Base-by-base conservation (phyloP, 1,140 invertebrate genomes). In the Eriocheir sinensis region DNA sequence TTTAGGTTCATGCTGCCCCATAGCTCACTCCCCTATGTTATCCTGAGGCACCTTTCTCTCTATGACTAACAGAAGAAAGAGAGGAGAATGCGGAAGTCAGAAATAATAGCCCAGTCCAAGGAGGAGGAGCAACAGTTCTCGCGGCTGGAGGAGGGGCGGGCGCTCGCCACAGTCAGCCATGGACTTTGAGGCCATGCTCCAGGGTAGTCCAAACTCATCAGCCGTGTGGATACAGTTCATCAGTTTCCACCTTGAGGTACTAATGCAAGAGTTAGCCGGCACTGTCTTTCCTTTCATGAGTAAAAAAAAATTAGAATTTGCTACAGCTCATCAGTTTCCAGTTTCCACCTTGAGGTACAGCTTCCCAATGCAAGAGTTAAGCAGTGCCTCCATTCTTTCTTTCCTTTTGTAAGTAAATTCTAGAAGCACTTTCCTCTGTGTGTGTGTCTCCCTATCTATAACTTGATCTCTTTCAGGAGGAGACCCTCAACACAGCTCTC, bases 201-300 rank as follows among this genome's bases (percentile, higher is more conserved):
- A 99, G 0, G 97, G 98, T 0, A 98, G 98, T 95, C 99, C 99
- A 0, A 98, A 99, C 96, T 98, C 97, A 96, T 99, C 99, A 12
- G 97, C 98, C 95, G 96, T 98, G 48, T 99, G 99, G 99, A 97
- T 99, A 15, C 97, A 98, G 86, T 99, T 99, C 96, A 99, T 99
- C 97, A 98, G 98, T 0, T 98, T 98, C 96, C 98, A 99, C 96
- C 96, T 99, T 60, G 98, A 98, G 97, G 97, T 98, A 95, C 92
- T 34, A 95, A 96, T 48, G 48, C 60, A 95, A 89, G n/a, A n/a
- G n/a, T n/a, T n/a, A n/a, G n/a, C n/a, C n/a, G n/a, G n/a, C n/a
- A n/a, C n/a, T n/a, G n/a, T n/a, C n/a, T n/a, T n/a, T n/a, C n/a
- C n/a, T n/a, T n/a, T n/a, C n/a, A n/a, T n/a, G n/a, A n/a, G n/a